These are phyloP conservation scores for Fratercula arctica DNA, from an alignment of 2,797 vertebrate species.

Conservation along the genomic window DNA sequence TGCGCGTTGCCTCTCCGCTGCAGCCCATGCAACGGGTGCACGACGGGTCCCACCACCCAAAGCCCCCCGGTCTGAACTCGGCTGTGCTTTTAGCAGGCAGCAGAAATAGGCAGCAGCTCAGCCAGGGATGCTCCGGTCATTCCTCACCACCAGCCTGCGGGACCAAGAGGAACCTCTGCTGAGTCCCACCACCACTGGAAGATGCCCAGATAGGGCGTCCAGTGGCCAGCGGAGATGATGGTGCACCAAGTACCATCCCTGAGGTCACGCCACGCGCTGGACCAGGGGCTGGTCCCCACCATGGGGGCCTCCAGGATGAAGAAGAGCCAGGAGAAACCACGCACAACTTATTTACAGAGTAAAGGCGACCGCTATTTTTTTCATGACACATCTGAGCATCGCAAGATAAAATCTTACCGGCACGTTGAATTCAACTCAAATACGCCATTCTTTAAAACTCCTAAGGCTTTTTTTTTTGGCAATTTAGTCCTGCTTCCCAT, in stretches of 20 bases:
- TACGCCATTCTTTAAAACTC: neutral
- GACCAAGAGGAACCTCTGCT: neutral
- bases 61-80: neutral
- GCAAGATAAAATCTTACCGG: neutral
- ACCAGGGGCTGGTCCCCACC: fast-evolving
- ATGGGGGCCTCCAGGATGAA: neutral
- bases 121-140: neutral
- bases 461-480: too few relatives aligned
- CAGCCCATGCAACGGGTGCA: neutral
- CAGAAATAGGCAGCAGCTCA: neutral
- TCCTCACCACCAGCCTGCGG: neutral
- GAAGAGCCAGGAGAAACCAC: neutral
- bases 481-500: neutral
- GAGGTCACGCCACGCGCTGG: fast-evolving
- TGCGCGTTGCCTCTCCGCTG: fast-evolving
- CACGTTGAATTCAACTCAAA: neutral
- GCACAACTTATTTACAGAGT: neutral
- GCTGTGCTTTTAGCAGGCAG: neutral
- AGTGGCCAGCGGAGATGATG: neutral
- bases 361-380: neutral
- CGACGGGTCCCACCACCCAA: fast-evolving
- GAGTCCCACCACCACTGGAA: neutral
- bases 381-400: fast-evolving
- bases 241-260: neutral
- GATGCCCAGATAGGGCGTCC: neutral